phyloP scores from a whole-genome alignment of 2,797 vertebrate species.

The Corythornis leucogaster region DNA sequence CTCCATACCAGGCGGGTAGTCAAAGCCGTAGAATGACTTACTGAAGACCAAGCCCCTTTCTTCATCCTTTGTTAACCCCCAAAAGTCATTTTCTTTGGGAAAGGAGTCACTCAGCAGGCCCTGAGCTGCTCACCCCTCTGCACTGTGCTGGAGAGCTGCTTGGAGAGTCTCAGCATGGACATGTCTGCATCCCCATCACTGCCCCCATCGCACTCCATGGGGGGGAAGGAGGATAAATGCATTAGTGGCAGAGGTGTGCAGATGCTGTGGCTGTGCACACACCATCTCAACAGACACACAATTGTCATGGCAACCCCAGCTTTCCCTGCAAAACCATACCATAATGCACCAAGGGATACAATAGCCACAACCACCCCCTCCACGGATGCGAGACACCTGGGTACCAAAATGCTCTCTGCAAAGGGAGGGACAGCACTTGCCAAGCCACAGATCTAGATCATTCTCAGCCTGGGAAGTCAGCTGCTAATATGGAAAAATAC shows the following conservation, averaged over 20 bases:
- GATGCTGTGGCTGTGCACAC: neutral
- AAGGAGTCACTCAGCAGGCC: neutral
- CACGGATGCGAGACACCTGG: neutral
- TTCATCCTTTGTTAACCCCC: neutral
- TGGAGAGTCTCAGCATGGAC: neutral
- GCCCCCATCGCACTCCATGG: neutral
- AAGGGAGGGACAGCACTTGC: neutral
- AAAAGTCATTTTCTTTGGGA: neutral
- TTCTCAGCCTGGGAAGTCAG: fast-evolving
- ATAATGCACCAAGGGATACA: neutral
- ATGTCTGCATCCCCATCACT: neutral
- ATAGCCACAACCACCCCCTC: neutral
- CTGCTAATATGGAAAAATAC: neutral
- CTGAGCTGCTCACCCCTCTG: neutral
- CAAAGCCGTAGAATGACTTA: neutral
- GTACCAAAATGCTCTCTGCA: neutral
- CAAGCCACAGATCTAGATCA: neutral
- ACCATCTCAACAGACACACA: fast-evolving
- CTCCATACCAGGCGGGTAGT: neutral
- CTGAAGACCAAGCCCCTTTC: neutral
- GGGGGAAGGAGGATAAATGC: neutral
- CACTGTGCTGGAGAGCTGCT: neutral
- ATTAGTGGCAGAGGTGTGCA: neutral
- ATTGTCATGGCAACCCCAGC: conserved; percentile 48
- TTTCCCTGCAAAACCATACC: neutral